These are phyloP conservation scores for Epinephelus coioides DNA, from an alignment of 2,797 vertebrate genomes.

Conservation along the genomic window DNA sequence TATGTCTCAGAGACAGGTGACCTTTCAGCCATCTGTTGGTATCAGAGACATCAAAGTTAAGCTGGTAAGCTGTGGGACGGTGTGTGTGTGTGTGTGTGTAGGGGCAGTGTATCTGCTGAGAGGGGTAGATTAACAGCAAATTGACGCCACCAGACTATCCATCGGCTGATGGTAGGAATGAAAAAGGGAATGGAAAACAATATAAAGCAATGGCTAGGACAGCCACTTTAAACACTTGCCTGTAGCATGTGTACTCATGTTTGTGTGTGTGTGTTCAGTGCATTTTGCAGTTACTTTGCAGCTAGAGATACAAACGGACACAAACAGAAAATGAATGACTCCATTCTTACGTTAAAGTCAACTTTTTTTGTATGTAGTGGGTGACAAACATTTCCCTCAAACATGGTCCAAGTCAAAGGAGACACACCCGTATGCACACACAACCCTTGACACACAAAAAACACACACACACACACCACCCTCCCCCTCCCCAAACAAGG, in stretches of 20 bases:
- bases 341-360: constrained; percentile 46
- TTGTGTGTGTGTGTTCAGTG: constrained; percentile 1
- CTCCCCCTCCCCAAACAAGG: constrained; percentile 58
- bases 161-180: neutral
- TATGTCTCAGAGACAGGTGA: constrained; percentile 43
- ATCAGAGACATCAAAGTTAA: constrained; percentile 54
- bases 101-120: constrained; percentile 20
- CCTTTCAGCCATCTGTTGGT: constrained; percentile 54
- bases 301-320: neutral
- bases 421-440: constrained; percentile 51
- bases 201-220: neutral
- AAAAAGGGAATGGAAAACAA: neutral
- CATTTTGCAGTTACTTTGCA: constrained; percentile 11
- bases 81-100: constrained; percentile 1
- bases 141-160: constrained; percentile 10
- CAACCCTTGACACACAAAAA: constrained; percentile 54
- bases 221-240: neutral
- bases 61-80: constrained; percentile 18
- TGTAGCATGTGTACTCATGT: neutral
- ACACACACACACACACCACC: constrained; percentile 24
- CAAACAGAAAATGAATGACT: constrained; percentile 51
- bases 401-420: constrained; percentile 52
- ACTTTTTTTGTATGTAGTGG: constrained; percentile 33
- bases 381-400: constrained; percentile 56
- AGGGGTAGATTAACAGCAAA: constrained; percentile 30